These are phyloP conservation scores for Drosophila austrosaltans DNA, from an alignment of 2,888 invertebrate species.

Conservation along the genomic window DNA sequence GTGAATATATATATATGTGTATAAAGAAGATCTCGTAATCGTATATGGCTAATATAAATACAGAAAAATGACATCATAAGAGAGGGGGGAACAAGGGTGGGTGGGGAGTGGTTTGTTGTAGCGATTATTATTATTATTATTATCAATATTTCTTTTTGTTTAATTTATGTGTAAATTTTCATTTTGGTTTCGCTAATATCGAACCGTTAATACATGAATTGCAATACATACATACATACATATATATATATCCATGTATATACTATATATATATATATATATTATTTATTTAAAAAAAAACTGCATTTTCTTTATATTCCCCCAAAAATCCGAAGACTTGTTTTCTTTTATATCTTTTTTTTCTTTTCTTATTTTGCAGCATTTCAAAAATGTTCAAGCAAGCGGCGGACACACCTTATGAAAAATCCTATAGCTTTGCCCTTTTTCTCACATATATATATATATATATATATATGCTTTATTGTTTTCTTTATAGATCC, in stretches of 20 bases:
- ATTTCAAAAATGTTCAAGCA: slow-evolving; percentile 11
- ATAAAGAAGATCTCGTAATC: slow-evolving; percentile 47
- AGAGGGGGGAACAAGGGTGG: neutral
- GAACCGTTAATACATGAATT: slow-evolving; percentile 5
- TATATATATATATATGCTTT: no score
- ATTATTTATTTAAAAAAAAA: neutral
- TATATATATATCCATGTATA: slow-evolving; percentile 19
- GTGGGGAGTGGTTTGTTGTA: neutral
- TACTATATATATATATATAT: slow-evolving; percentile 7
- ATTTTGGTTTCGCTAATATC: neutral
- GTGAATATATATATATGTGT: slow-evolving; percentile 38
- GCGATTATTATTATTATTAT: slow-evolving; percentile 1
- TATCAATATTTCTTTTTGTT: neutral
- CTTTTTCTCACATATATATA: neutral
- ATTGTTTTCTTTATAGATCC: neutral
- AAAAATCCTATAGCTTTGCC: neutral
- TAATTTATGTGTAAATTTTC: neutral
- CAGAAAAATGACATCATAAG: slow-evolving; percentile 52
- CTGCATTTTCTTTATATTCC: neutral
- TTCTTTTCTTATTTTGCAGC: neutral
- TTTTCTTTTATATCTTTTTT: neutral
- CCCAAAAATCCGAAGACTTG: neutral
- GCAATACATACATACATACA: neutral
- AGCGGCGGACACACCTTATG: slow-evolving; percentile 10
- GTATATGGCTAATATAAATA: slow-evolving; percentile 70